phyloP scores from a whole-genome alignment of 2,888 invertebrate genomes.

The Neria commutata region DNA sequence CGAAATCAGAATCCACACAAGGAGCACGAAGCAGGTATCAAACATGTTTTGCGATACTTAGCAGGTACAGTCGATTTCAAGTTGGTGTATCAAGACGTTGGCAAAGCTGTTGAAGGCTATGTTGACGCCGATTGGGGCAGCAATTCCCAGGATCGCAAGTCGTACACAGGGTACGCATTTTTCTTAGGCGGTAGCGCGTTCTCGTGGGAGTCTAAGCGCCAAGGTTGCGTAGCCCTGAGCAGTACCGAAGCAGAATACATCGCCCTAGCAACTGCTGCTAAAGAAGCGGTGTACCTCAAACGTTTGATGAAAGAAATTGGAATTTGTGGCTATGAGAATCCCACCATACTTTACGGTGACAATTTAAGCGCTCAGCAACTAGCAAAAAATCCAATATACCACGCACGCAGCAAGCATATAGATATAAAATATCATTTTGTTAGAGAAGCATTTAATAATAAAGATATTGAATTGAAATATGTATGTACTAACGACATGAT shows the following conservation, averaged over 20 bases:
- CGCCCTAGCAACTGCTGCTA: constrained; percentile 27
- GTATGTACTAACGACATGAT: constrained; percentile 19
- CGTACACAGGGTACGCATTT: constrained; percentile 17
- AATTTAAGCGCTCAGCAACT: constrained; percentile 23
- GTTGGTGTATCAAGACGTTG: constrained; percentile 13
- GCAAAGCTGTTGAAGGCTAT: constrained; percentile 11
- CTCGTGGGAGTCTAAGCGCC: constrained; percentile 24
- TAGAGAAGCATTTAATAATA: constrained; percentile 13
- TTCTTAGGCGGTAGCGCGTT: constrained; percentile 17
- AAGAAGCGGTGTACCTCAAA: constrained; percentile 20
- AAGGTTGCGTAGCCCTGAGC: constrained; percentile 24
- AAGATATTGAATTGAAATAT: constrained; percentile 19
- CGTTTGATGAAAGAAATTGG: constrained; percentile 15
- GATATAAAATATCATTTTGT: constrained; percentile 26
- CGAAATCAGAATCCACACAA: constrained; percentile 10
- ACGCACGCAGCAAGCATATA: constrained; percentile 26
- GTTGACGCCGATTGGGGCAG: constrained; percentile 29
- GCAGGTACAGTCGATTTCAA: not conserved
- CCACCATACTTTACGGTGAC: constrained; percentile 15
- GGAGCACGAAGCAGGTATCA: constrained; percentile 7
- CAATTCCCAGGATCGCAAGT: constrained; percentile 15
- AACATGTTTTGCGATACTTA: constrained; percentile 7
- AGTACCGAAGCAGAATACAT: constrained; percentile 28
- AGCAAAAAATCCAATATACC: constrained; percentile 24
- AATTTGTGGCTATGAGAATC: not conserved